Evolutionary conservation across 1,140 invertebrate species (phyloP).

Genomic region (Colletes gigas): DNA sequence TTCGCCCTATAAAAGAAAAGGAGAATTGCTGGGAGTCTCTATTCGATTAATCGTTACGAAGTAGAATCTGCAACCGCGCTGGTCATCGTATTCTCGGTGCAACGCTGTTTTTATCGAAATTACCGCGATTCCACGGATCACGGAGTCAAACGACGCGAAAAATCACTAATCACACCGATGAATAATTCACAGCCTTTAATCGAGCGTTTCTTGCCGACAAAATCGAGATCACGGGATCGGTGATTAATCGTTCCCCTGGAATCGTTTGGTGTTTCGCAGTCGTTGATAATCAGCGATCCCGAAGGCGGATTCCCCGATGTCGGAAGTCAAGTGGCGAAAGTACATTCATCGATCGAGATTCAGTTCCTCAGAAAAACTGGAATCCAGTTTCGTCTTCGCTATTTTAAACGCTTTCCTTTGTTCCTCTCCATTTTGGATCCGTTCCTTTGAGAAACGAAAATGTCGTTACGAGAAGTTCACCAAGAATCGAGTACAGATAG

Average conservation of each 20-base stretch:
- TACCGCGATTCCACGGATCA: neutral
- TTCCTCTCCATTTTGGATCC: too few species aligned
- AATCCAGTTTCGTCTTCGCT: neutral
- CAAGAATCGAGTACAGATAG: too few species aligned
- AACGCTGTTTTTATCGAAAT: slow-evolving; percentile 2
- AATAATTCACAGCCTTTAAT: slow-evolving; percentile 35
- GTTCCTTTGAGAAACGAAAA: too few species aligned
- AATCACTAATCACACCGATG: slow-evolving; percentile 36
- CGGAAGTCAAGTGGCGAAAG: slow-evolving; percentile 24
- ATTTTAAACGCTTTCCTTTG: too few species aligned
- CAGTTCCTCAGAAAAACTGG: neutral
- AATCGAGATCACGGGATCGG: neutral
- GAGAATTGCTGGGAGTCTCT: neutral
- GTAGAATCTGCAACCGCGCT: neutral
- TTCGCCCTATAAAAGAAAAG: neutral
- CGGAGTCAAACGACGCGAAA: slow-evolving; percentile 29
- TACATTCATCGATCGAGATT: neutral
- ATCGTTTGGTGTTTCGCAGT: neutral
- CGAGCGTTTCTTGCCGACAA: too few species aligned
- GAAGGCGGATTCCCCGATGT: slow-evolving; percentile 14
- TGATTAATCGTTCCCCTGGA: slow-evolving; percentile 4
- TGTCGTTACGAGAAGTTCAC: too few species aligned
- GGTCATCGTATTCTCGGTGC: neutral
- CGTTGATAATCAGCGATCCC: neutral
- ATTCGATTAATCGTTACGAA: neutral